These are phyloP conservation scores for Lobophora halterata DNA, from an alignment of 2,888 invertebrate genomes.

Conservation along the genomic window DNA sequence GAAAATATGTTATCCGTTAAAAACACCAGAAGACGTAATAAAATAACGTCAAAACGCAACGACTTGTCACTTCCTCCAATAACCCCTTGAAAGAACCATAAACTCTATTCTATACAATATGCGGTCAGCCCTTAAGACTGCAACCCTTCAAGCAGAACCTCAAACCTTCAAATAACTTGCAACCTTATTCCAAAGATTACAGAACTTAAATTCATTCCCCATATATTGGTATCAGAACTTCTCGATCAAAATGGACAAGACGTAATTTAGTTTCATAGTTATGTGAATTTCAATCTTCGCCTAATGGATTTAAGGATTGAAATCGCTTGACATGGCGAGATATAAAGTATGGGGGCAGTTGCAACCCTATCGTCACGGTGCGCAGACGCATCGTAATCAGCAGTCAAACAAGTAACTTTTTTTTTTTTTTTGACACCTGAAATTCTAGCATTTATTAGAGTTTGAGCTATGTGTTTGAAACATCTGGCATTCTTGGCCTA, in stretches of 20 bases:
- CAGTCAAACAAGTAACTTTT: slow-evolving; percentile 65
- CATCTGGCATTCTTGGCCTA: too few relatives aligned
- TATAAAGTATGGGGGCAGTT: slow-evolving; percentile 43
- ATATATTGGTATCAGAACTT: too few relatives aligned
- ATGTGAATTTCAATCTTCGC: too few relatives aligned
- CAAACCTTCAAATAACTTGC: slow-evolving; percentile 16
- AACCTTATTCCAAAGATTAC: slow-evolving; percentile 5
- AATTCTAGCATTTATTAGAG: too few relatives aligned
- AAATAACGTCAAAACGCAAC: slow-evolving; percentile 64
- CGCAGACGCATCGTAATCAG: slow-evolving; percentile 63
- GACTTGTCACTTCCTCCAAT: slow-evolving; percentile 63
- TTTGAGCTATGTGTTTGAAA: too few relatives aligned
- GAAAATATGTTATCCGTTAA: slow-evolving; percentile 34
- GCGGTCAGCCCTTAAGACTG: slow-evolving; percentile 43
- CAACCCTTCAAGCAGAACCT: slow-evolving; percentile 41
- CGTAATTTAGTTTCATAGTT: too few relatives aligned
- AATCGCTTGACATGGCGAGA: too few relatives aligned
- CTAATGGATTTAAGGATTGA: too few relatives aligned
- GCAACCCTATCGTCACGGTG: slow-evolving; percentile 71
- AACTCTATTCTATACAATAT: slow-evolving; percentile 50
- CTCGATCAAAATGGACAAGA: too few relatives aligned
- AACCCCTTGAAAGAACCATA: slow-evolving; percentile 56
- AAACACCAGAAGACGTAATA: slow-evolving; percentile 46
- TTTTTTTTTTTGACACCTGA: too few relatives aligned
- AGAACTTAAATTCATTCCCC: too few relatives aligned